These are phyloP conservation scores for Conistra vaccinii DNA, from an alignment of 2,888 invertebrate species.

Conservation along the genomic window DNA sequence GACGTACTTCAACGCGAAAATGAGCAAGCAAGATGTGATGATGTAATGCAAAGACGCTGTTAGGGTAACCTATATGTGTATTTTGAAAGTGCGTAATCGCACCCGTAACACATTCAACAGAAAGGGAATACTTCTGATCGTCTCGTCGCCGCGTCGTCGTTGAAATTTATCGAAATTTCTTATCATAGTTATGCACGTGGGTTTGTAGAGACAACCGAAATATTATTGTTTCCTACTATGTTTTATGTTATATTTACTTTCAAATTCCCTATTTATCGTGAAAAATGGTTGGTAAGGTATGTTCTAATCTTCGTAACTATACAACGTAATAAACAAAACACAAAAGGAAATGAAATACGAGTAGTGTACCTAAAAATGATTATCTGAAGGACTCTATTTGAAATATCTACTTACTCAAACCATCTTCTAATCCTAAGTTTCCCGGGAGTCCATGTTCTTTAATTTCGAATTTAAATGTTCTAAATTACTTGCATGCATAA, in stretches of 20 bases:
- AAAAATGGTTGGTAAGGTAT: neutral
- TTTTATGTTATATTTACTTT: no score
- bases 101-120: neutral
- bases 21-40: neutral
- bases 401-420: neutral
- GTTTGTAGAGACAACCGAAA: neutral
- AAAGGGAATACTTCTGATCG: neutral
- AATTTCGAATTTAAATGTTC: conserved; percentile 3
- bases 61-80: no score
- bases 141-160: no score
- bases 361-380: neutral
- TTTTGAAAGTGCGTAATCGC: neutral
- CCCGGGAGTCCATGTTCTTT: neutral
- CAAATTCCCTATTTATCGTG: neutral
- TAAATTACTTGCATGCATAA: neutral
- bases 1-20: neutral
- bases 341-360: neutral
- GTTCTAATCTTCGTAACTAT: neutral
- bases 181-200: neutral
- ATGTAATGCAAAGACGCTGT: neutral
- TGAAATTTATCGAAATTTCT: neutral
- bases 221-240: neutral
- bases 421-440: neutral
- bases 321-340: neutral
- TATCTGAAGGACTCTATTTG: neutral